Evolutionary conservation across 2,797 vertebrate genomes (phyloP), one percentile per base, ranked within the genome.

Genomic region (Catharus ustulatus): DNA sequence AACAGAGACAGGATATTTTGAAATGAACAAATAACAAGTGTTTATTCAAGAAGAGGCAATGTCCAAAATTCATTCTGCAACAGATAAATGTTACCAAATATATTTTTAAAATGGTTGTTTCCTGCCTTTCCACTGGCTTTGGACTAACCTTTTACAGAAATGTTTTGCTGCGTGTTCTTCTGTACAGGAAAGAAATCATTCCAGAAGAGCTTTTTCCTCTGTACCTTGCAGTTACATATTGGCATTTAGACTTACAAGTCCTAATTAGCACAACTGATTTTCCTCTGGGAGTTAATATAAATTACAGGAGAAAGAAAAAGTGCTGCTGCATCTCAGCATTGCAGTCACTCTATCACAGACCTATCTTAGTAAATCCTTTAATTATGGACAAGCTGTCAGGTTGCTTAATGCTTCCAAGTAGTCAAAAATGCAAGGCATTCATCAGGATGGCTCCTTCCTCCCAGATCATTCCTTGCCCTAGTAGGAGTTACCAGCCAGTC

Each of bases 231-330:
- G 69, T 76, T 84, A 51, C 23, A 55, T 87, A 89, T 82, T 95
- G 88, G 87, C 87, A 94, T 89, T 93, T 90, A 90, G 73, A 86
- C 88, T 95, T 71, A 84, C 58, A 84, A 93, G 43, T 93, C 55
- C 79, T 93, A 94, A 95, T 96, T 88, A 93, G 87, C 80, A 69
- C 30, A 52, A 79, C 52, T 79, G 45, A 59, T 90, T 94, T 94
- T 84, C 85, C 83, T 82, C 57, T 79, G 85, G 85, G 84, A 94
- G 29, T 85, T 91, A 57, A 83, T 78, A 91, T 69, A 89, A 94
- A 87, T 67, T 48, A 93, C 36, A 79, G 73, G 58, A 88, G 57
- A 32, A 78, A 46, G 75, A 89, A 89, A 67, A 89, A 83, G 32
- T 49, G 38, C 43, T 66, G 21, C 55, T 75, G 43, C 6, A 1